Evolutionary conservation across 2,888 invertebrate species (phyloP), one percentile per base, ranked within the genome.

Genomic region (Lasioglossum zephyrum): DNA sequence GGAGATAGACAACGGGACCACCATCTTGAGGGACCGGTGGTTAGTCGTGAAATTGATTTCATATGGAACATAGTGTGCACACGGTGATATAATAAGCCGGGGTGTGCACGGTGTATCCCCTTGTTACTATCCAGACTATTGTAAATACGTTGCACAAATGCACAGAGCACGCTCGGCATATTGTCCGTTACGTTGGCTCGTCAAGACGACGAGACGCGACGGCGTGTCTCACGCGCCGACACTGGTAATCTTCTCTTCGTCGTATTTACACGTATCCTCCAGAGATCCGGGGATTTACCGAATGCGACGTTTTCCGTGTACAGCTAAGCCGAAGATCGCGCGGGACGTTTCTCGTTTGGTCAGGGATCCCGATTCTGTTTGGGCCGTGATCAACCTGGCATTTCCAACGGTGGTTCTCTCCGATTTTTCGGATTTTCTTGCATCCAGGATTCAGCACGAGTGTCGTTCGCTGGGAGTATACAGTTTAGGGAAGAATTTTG

Each of bases 261-360:
- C 82, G 81, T 89, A 89, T 90, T 90, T 90, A 89, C 89, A 88
- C 87, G 87, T 85, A 84, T 86, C 87, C 81, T 76, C 74, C 26
- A 36, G 39, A 83, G 83, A 88, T 87, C 87, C 86, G 70, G 77
- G 84, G 87, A 89, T 88, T 87, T 89, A 72, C 80, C 79, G 70
- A 82, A 86, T 53, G 63, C 82, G 81, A 84, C 90, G 81, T 82
- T 88, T 86, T 77, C 70, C 81, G 81, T 87, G 85, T 79, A 73
- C 70, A 49, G 70, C 53, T 49, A 57, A 84, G 85, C 73, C n/a
- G 57, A 79, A 73, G 81, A 85, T 70, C 75, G 85, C 49, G 80
- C n/a, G 69, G 75, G 47, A 80, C 82, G 86, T 82, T 86, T 77
- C 86, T 77, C 77, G 53, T 70, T 69, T 39, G 74, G 41, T 22